phyloP scores from a whole-genome alignment of 2,888 invertebrate species.

The Lasioglossum zephyrum region DNA sequence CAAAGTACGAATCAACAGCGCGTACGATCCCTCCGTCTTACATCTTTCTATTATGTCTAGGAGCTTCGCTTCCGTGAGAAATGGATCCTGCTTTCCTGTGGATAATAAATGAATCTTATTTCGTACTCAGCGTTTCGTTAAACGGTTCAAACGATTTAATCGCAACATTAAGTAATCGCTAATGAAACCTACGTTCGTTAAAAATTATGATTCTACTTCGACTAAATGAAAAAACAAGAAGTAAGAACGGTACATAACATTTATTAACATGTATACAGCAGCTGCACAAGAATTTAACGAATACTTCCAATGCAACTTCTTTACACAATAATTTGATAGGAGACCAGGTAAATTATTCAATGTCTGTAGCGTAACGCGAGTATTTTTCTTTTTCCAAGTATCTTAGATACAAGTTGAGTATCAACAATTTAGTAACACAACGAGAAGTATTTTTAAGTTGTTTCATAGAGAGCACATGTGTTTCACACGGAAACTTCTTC shows the following conservation, averaged over 20 bases:
- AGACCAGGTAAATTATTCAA: not conserved
- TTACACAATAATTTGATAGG: conserved; percentile 41
- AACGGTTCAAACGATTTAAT: not conserved
- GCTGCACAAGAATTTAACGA: conserved; percentile 57
- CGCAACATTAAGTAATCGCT: not conserved
- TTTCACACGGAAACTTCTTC: conserved; percentile 17
- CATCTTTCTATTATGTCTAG: conserved; percentile 91
- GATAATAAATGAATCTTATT: conserved; percentile 44
- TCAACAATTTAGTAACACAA: conserved; percentile 71
- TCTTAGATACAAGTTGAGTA: conserved; percentile 76
- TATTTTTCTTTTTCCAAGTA: conserved; percentile 73
- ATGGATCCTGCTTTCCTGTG: conserved; percentile 84
- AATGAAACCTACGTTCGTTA: not conserved
- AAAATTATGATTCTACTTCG: conserved; percentile 19
- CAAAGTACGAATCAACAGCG: conserved; percentile 90
- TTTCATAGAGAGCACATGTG: conserved; percentile 2
- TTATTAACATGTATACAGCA: conserved; percentile 57
- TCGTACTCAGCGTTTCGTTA: not conserved
- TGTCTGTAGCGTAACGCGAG: not conserved
- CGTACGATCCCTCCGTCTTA: conserved; percentile 88
- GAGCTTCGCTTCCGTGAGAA: conserved; percentile 91
- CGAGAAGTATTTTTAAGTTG: conserved; percentile 20
- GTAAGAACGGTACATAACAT: conserved; percentile 46
- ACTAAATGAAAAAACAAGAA: conserved; percentile 50
- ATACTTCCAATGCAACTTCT: conserved; percentile 21